Percentiles rank a stretch among this genome's conserved stretches.
Conservation (phyloP, 2,113 vertebrate species). For the Scomber scombrus region DNA sequence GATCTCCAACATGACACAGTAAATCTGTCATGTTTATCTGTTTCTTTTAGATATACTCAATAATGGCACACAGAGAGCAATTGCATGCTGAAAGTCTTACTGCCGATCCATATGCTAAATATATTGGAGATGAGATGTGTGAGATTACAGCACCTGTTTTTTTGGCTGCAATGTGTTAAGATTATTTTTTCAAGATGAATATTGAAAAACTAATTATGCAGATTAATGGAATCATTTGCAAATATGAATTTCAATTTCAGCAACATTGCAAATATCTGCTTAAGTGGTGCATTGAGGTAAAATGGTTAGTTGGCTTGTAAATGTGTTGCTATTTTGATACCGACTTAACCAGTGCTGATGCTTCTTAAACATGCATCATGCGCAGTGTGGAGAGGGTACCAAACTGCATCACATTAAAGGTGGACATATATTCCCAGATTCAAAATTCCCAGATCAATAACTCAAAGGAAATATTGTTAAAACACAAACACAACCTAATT, state of each 20-base stretch:
- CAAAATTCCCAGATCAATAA: no score
- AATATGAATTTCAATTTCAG: slow-evolving; percentile 2
- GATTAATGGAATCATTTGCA: slow-evolving; percentile 4
- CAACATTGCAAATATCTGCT: neutral
- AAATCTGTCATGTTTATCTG: slow-evolving; percentile 29
- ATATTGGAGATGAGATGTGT: neutral
- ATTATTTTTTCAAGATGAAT: neutral
- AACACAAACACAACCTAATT: no score
- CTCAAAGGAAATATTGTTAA: no score
- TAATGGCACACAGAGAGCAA: slow-evolving; percentile 19
- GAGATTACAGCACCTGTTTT: neutral
- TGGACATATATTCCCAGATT: no score
- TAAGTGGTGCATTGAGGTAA: neutral
- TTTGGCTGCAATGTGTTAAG: neutral
- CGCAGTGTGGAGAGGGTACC: no score
- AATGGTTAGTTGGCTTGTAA: neutral
- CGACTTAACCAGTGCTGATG: no score
- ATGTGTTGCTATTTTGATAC: neutral
- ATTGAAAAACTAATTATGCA: neutral
- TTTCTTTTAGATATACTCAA: slow-evolving; percentile 10
- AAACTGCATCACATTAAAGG: no score
- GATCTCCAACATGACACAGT: slow-evolving; percentile 38
- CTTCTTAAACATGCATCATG: no score
- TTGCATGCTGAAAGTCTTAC: slow-evolving; percentile 15
- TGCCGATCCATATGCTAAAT: neutral